phyloP scores from a whole-genome alignment of 37 sponge, comb jelly and placozoan species.

The Oscarella lobularis region DNA sequence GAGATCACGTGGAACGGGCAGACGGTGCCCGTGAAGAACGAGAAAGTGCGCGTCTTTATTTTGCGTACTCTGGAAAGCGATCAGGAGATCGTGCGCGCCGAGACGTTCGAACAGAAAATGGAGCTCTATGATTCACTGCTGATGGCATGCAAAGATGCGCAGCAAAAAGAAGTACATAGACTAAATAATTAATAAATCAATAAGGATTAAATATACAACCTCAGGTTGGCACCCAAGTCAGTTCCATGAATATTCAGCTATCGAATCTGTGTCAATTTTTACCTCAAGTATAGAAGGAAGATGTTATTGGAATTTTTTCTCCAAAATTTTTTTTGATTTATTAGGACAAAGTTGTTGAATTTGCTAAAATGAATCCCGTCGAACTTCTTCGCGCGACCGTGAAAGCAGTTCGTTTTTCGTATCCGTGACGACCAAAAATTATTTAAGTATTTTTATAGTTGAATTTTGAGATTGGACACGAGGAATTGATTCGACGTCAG shows the following conservation, averaged over 20 bases:
- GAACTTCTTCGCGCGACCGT: conserved; percentile 82
- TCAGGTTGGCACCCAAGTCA: conserved; percentile 49
- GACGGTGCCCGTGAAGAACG: conserved; percentile 57
- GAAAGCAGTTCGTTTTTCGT: conserved; percentile 79
- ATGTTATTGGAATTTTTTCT: not conserved
- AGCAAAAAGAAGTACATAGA: conserved; percentile 18
- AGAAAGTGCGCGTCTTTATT: conserved; percentile 43
- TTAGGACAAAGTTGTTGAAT: conserved; percentile 94
- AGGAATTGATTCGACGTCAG: too few relatives aligned
- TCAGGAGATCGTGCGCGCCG: conserved; percentile 38
- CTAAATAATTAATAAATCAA: too few relatives aligned
- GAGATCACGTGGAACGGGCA: conserved; percentile 75
- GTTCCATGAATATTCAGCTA: conserved; percentile 70
- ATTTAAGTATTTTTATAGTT: too few relatives aligned
- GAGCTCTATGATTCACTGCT: conserved; percentile 68
- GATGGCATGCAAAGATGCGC: conserved; percentile 48
- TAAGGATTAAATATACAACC: too few relatives aligned
- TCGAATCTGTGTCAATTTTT: conserved; percentile 94
- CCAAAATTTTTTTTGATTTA: conserved; percentile 17
- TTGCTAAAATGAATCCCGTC: conserved; percentile 77
- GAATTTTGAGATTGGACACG: too few relatives aligned
- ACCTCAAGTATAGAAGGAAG: conserved; percentile 62
- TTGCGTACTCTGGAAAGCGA: conserved; percentile 48
- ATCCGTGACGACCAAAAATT: too few relatives aligned
- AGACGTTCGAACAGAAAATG: conserved; percentile 39